Base-by-base conservation (phyloP, 1,140 invertebrate species). In the Frieseomelitta varia region DNA sequence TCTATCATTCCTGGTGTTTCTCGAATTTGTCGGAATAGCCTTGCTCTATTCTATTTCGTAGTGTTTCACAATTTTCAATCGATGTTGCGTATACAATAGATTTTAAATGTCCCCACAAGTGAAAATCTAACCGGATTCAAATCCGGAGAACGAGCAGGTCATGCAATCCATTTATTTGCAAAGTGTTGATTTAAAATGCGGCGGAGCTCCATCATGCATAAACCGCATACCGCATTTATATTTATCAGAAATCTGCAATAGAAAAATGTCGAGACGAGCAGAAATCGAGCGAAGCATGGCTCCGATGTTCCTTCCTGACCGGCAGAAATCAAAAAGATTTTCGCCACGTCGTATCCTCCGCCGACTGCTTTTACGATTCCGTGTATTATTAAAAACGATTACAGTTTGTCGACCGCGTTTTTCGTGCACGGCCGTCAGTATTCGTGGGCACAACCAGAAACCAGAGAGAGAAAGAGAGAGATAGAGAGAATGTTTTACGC, bases 331-430 rank as follows among this genome's bases (percentile, higher is more conserved):
- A 58, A 75, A n/a, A 83, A 69, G 65, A 78, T 56, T 77, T 53
- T 67, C 30, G 81, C 17, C 67, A 47, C 11, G 17, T 39, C 21
- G 55, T 61, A 34, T 17, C 39, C 65, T 15, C 65, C 65, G 3
- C 30, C 27, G 24, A n/a, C 55, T 71, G 63, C 21, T 79, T 84
- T 84, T 79, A 78, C 21, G 75, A 83, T 78, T 83, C 39, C 51
- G 56, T 72, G 39, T 83, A 69, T 71, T 85, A 85, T 85, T 74
- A 68, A 85, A 68, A 74, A 85, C 69, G 78, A 81, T 85, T 85
- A 85, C 68, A 34, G 78, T 81, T 73, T 81, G 77, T 85, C 78
- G 83, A 85, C 56, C 77, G 77, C n/a, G 75, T 55, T 58, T 34
- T 39, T 81, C 71, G 12, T 53, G 21, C 27, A 2, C 34, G 30